Evolutionary conservation across 2,113 vertebrate genomes (phyloP).

Genomic region (Tragelaphus imberbis): DNA sequence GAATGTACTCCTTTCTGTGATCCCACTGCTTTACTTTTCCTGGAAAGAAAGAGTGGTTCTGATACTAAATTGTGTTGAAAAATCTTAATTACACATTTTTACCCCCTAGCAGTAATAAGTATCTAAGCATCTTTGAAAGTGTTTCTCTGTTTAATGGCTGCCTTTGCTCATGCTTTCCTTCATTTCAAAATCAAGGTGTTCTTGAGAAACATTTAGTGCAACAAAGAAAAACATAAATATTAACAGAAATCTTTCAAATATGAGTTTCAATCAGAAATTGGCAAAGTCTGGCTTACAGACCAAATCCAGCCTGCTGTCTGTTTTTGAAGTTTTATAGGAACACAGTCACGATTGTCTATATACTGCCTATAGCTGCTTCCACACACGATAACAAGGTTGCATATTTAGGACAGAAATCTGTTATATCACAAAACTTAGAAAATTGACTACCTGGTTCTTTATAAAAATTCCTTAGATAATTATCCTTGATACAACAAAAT

Average conservation of each 20-base stretch:
- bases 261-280: background rate
- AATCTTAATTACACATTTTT: background rate
- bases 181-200: background rate
- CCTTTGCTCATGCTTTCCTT: background rate
- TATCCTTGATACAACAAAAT: background rate
- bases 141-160: background rate
- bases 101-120: background rate
- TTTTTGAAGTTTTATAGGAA: background rate
- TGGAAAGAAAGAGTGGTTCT: background rate
- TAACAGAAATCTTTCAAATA: background rate
- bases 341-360: background rate
- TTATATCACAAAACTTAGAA: background rate
- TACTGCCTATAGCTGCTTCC: background rate
- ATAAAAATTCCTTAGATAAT: background rate
- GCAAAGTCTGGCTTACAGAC: background rate
- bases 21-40: background rate
- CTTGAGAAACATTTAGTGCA: background rate
- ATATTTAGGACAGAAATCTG: background rate
- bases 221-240: background rate
- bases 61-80: background rate
- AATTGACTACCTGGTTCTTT: background rate
- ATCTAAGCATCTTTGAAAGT: background rate
- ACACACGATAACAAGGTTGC: background rate
- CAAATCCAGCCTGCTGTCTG: background rate
- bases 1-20: rapidly evolving